Percentiles rank a stretch among this genome's conserved stretches.
Conservation (phyloP, 1,140 invertebrate genomes). For the Argopecten irradians region DNA sequence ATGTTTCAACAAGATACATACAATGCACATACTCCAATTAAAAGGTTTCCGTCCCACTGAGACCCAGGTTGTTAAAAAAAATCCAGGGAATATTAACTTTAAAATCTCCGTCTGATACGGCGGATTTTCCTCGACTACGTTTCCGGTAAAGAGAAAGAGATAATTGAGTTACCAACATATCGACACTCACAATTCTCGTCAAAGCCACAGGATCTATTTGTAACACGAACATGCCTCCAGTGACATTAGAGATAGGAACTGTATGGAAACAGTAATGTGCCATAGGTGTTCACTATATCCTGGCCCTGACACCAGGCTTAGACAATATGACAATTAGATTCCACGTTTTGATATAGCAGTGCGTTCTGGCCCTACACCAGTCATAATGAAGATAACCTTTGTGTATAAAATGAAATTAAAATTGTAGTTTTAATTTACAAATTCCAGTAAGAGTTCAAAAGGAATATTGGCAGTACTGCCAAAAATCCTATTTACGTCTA, state of each 20-base stretch:
- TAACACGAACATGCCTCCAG: not conserved
- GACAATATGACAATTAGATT: too few relatives aligned
- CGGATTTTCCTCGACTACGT: not conserved
- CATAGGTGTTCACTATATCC: not conserved
- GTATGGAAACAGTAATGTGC: not conserved
- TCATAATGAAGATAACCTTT: too few relatives aligned
- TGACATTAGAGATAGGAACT: not conserved
- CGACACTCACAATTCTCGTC: not conserved
- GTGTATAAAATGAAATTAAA: too few relatives aligned
- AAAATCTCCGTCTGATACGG: not conserved
- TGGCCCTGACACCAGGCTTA: too few relatives aligned
- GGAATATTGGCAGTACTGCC: too few relatives aligned
- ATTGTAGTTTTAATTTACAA: not conserved
- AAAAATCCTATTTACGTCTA: too few relatives aligned
- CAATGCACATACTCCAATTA: not conserved
- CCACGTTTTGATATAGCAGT: too few relatives aligned
- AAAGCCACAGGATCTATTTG: not conserved
- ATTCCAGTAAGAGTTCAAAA: not conserved
- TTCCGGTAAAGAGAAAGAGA: not conserved
- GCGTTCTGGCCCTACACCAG: too few relatives aligned
- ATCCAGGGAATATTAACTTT: not conserved
- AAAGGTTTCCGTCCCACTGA: not conserved
- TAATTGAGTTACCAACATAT: constrained; percentile 4
- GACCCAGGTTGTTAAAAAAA: not conserved
- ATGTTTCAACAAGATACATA: not conserved